phyloP scores from a whole-genome alignment of 2,797 vertebrate species.

The Luscinia megarhynchos region DNA sequence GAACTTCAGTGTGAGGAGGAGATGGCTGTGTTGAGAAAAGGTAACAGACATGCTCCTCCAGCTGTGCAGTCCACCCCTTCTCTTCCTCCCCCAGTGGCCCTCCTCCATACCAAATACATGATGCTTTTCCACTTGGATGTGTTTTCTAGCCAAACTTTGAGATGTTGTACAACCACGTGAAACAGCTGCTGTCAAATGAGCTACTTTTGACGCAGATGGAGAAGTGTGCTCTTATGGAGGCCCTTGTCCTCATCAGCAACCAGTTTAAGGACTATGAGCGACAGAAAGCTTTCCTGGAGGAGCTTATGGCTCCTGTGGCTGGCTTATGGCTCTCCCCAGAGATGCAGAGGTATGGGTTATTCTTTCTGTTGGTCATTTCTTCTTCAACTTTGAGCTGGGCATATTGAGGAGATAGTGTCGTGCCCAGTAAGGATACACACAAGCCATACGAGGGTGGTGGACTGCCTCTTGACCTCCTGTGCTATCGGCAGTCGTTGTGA shows the following conservation, averaged over 20 bases:
- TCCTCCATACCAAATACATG: not conserved
- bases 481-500: not conserved
- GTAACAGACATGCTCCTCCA: not conserved
- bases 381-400: not conserved
- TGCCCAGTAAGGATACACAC: not conserved
- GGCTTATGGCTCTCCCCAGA: conserved; percentile 91
- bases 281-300: conserved; percentile 91
- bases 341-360: conserved; percentile 82
- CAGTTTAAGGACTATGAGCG: conserved; percentile 93
- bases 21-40: not conserved
- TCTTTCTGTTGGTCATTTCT: conserved; percentile 30
- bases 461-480: not conserved
- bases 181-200: conserved; percentile 87
- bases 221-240: conserved; percentile 92
- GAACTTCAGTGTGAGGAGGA: not conserved
- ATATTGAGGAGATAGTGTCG: accelerated
- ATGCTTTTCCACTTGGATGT: not conserved
- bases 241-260: conserved; percentile 94
- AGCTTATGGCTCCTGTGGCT: conserved; percentile 88
- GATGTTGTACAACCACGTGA: conserved; percentile 90
- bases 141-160: conserved; percentile 91
- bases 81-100: not conserved
- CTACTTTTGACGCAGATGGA: conserved; percentile 89
- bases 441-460: not conserved
- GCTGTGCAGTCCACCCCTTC: not conserved